A percentile compares a stretch with the other conserved stretches of the same genome.
Evolutionary conservation across 2,113 vertebrate genomes (phyloP).

Genomic region (Chloropsis cyanopogon): DNA sequence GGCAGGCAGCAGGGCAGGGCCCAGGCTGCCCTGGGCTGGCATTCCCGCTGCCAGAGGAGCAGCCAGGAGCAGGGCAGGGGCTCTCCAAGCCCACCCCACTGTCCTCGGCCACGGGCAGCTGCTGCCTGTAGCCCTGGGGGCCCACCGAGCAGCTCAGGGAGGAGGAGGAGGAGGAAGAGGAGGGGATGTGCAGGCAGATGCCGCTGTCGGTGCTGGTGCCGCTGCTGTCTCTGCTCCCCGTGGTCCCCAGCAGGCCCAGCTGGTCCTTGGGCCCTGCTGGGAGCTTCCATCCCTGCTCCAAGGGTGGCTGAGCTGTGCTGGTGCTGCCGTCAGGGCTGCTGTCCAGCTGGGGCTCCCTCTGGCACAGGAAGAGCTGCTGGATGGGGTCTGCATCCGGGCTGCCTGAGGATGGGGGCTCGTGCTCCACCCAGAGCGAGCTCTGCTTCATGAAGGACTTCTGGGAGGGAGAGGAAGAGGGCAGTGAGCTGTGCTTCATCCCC

Average conservation of each 20-base stretch:
- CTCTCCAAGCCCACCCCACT: slow-evolving; percentile 29
- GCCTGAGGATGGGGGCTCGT: not conserved
- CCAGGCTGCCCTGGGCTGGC: accelerated
- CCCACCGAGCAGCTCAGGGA: not conserved
- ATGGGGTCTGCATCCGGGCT: not conserved
- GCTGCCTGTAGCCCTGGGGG: not conserved
- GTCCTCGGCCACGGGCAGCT: not conserved
- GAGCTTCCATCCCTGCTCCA: not conserved
- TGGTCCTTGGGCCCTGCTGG: not conserved
- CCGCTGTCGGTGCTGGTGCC: slow-evolving; percentile 58
- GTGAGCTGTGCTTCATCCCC: not conserved
- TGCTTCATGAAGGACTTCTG: slow-evolving; percentile 66
- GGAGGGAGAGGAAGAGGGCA: not conserved
- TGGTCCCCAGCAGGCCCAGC: not conserved
- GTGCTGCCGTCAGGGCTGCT: not conserved
- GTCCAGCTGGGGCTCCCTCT: not conserved
- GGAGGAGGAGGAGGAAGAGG: not conserved
- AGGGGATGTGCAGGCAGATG: slow-evolving; percentile 58
- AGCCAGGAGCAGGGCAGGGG: not conserved
- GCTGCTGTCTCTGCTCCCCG: not conserved
- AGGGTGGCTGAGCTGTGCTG: not conserved
- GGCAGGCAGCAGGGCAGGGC: accelerated
- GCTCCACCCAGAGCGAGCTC: not conserved
- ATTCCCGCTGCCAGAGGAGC: accelerated
- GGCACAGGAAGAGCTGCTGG: slow-evolving; percentile 44